These are phyloP conservation scores for Rousettus leschenaultii DNA, from an alignment of 2,113 vertebrate species.

Conservation along the genomic window DNA sequence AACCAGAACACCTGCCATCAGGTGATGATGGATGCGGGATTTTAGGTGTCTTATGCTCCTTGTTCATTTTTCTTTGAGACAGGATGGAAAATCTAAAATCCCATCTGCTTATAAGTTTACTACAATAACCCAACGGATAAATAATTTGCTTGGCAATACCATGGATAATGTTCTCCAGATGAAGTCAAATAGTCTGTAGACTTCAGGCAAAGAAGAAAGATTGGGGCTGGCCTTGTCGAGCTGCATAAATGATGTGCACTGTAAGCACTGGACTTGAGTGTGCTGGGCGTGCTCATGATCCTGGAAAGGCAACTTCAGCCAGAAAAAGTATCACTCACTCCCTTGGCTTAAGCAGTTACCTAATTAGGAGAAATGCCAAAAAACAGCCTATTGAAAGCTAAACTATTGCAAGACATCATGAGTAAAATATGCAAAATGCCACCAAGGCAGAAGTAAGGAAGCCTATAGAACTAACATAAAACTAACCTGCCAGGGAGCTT, in stretches of 20 bases:
- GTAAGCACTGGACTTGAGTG: neutral
- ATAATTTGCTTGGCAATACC: slow-evolving; percentile 41
- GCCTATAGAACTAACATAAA: slow-evolving; percentile 2
- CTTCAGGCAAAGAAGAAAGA: slow-evolving; percentile 3
- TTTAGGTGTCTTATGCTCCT: neutral
- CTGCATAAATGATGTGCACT: neutral
- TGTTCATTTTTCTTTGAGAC: slow-evolving; percentile 68
- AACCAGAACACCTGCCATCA: neutral
- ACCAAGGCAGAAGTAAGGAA: slow-evolving; percentile 28
- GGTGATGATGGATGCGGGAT: neutral
- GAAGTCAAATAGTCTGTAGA: neutral
- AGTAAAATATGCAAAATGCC: slow-evolving; percentile 66
- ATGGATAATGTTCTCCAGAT: slow-evolving; percentile 39
- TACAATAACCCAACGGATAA: slow-evolving; percentile 32
- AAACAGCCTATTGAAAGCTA: slow-evolving; percentile 41
- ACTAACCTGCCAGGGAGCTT: slow-evolving; percentile 10
- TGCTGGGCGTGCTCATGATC: neutral
- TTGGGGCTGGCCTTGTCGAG: neutral
- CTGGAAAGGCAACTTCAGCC: neutral
- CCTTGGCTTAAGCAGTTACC: slow-evolving; percentile 27
- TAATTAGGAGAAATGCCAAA: slow-evolving; percentile 55
- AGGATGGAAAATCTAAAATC: slow-evolving; percentile 59
- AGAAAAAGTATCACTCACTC: neutral
- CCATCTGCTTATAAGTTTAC: slow-evolving; percentile 54
- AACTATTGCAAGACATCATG: slow-evolving; percentile 6